Conservation (phyloP, 2,888 invertebrate species). For the Plebejus melissa region DNA sequence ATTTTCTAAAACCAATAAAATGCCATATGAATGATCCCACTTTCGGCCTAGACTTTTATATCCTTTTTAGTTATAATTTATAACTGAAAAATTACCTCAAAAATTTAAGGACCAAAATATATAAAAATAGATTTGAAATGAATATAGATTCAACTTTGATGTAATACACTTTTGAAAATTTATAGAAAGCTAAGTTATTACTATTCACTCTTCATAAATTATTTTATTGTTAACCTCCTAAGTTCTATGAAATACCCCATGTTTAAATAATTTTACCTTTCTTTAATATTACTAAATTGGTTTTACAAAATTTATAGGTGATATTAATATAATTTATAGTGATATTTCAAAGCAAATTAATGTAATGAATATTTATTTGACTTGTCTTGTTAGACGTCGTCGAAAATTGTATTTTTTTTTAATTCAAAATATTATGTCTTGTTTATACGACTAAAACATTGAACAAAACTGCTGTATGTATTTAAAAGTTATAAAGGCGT, state of each 20-base stretch:
- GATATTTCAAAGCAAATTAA: not conserved
- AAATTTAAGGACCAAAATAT: slow-evolving; percentile 5
- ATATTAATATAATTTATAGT: not conserved
- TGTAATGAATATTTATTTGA: not conserved
- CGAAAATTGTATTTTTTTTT: not conserved
- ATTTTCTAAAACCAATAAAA: not conserved
- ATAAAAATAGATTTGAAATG: not conserved
- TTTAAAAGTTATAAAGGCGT: not conserved
- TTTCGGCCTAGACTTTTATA: not conserved
- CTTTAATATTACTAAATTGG: not conserved
- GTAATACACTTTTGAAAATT: not conserved
- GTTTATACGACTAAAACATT: not conserved
- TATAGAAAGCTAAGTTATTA: not conserved
- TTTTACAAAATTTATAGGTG: not conserved
- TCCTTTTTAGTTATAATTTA: not conserved
- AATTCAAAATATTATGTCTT: not conserved
- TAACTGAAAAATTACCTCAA: not conserved
- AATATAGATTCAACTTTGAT: not conserved
- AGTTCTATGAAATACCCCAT: not conserved
- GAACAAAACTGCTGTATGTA: not conserved
- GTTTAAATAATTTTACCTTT: not conserved
- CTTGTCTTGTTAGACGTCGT: not conserved
- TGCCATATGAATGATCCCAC: not conserved
- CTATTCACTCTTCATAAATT: not conserved
- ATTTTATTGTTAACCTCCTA: not conserved